phyloP scores from a whole-genome alignment of 2,888 invertebrate genomes.

The Mactromeris polynyma region DNA sequence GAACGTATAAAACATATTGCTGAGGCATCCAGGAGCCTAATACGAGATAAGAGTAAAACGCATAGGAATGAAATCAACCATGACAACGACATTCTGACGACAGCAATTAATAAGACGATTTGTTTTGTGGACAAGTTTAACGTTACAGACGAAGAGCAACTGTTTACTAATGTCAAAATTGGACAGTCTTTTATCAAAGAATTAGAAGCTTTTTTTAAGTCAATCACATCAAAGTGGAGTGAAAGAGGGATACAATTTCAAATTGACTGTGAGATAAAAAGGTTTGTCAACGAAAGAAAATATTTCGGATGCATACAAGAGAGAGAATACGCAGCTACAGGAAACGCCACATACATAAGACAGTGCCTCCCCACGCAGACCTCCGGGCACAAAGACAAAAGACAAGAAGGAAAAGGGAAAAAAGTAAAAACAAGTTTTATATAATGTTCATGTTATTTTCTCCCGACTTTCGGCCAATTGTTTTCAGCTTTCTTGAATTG shows the following conservation, averaged over 20 bases:
- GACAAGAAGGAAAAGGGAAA: no score
- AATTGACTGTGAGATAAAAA: conserved; percentile 11
- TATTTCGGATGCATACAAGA: no score
- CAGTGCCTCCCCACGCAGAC: no score
- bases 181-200: conserved; percentile 13
- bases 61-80: background rate
- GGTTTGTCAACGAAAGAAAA: background rate
- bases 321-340: no score
- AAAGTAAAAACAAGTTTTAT: no score
- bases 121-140: background rate
- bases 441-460: no score
- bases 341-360: no score
- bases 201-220: background rate
- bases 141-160: background rate
- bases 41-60: conserved; percentile 11
- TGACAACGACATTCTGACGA: background rate
- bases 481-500: no score
- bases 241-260: conserved; percentile 1
- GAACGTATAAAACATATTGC: conserved; percentile 13
- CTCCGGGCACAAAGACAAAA: no score
- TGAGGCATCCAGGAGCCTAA: conserved; percentile 19
- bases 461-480: no score
- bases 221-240: background rate
- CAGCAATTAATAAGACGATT: background rate
- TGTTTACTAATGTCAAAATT: conserved; percentile 8